Percentiles rank a stretch among this genome's conserved stretches.
phyloP scores from a whole-genome alignment of 92 coral and sea anemone species.

The Bergia sp. region DNA sequence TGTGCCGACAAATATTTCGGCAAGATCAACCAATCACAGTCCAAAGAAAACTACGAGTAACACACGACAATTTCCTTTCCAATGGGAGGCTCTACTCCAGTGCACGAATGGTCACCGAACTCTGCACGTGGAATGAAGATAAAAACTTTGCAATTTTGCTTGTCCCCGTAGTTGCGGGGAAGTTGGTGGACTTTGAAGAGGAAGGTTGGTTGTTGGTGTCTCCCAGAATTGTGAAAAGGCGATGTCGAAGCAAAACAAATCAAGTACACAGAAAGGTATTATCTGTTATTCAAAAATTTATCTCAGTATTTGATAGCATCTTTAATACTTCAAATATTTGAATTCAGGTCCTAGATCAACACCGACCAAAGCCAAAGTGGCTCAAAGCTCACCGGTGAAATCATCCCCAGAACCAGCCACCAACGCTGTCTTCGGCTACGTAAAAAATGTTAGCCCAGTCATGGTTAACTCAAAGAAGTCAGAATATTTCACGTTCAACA shows the following conservation, averaged over 20 bases:
- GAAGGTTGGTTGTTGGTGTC: too few species aligned
- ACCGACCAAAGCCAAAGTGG: too few species aligned
- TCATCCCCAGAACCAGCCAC: neutral
- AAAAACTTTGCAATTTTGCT: neutral
- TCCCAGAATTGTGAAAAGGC: neutral
- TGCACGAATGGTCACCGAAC: conserved; percentile 32
- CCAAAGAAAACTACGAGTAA: conserved; percentile 33
- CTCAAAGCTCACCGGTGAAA: too few species aligned
- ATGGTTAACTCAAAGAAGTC: conserved; percentile 52
- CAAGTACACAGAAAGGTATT: conserved; percentile 40
- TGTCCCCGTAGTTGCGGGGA: conserved; percentile 20
- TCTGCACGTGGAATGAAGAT: conserved; percentile 27
- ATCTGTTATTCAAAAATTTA: neutral
- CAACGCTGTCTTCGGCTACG: conserved; percentile 31
- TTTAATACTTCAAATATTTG: conserved; percentile 42
- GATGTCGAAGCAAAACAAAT: conserved; percentile 32
- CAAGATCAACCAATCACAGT: conserved; percentile 33
- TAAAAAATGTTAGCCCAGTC: conserved; percentile 47
- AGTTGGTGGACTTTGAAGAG: too few species aligned
- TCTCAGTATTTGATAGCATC: neutral
- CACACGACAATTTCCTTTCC: conserved; percentile 22
- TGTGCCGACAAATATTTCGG: conserved; percentile 1
- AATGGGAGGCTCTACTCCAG: conserved; percentile 18
- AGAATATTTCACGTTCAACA: conserved; percentile 56
- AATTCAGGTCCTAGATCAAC: conserved; percentile 11